These are phyloP conservation scores for Phoeniculus purpureus DNA, from an alignment of 2,797 vertebrate genomes.

Conservation along the genomic window DNA sequence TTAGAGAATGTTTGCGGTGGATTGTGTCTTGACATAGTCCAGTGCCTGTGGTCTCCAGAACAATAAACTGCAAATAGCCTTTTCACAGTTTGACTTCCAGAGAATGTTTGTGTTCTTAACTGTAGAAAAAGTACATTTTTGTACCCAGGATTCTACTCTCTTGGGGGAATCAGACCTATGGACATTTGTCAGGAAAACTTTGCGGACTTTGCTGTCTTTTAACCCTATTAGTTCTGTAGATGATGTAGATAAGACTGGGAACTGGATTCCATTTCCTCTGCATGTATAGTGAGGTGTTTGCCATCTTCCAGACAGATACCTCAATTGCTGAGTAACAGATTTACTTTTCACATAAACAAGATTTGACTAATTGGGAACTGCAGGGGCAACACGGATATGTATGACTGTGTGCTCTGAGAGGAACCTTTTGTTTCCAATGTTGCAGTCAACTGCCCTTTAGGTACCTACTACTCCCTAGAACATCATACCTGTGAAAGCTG, in stretches of 20 bases:
- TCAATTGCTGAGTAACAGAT: background rate
- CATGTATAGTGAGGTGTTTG: background rate
- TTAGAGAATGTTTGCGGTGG: background rate
- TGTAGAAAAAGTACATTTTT: background rate
- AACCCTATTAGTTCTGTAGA: background rate
- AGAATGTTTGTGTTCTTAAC: constrained; percentile 31
- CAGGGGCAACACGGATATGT: background rate
- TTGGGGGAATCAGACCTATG: background rate
- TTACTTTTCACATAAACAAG: background rate
- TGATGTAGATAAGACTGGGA: background rate
- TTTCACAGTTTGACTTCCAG: constrained; percentile 11
- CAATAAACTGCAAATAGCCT: constrained; percentile 38
- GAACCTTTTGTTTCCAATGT: background rate
- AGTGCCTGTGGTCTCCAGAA: constrained; percentile 6
- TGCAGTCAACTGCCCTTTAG: constrained; percentile 93
- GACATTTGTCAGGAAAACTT: background rate
- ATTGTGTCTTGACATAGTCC: constrained; percentile 19
- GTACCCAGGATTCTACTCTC: background rate
- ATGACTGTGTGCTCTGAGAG: background rate
- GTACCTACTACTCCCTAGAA: constrained; percentile 92
- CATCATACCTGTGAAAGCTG: constrained; percentile 93
- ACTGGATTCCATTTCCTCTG: background rate
- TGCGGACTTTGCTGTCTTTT: background rate
- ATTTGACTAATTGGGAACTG: background rate
- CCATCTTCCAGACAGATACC: background rate